Evolutionary conservation across 2,888 invertebrate genomes (phyloP).

Genomic region (Hydroisotoma schaefferi): DNA sequence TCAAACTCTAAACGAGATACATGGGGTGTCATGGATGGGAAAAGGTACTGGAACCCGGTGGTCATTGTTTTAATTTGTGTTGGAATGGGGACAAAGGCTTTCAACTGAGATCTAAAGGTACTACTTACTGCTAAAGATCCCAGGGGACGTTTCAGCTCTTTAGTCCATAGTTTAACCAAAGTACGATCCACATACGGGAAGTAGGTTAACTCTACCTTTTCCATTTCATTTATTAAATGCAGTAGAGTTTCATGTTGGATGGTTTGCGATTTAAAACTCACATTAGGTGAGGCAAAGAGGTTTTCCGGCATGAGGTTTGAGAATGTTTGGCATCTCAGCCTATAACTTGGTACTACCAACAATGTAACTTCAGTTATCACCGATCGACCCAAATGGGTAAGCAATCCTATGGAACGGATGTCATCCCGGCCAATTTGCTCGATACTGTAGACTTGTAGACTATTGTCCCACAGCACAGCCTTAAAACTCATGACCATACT

Average conservation of each 20-base stretch:
- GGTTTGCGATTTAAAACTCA: background rate
- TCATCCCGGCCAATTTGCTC: slow-evolving; percentile 3
- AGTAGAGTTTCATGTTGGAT: slow-evolving; percentile 1
- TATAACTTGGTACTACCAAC: background rate
- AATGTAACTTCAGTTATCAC: slow-evolving; percentile 7
- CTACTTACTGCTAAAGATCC: slow-evolving; percentile 1
- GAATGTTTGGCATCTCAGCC: slow-evolving; percentile 13
- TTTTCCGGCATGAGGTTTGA: slow-evolving; percentile 6
- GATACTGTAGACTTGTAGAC: background rate
- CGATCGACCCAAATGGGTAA: slow-evolving; percentile 5
- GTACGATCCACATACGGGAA: slow-evolving; percentile 6
- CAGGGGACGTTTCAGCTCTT: background rate
- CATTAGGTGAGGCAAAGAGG: slow-evolving; percentile 1
- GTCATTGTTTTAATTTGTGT: background rate
- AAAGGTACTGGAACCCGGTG: background rate
- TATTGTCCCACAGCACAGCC: background rate
- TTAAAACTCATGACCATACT: slow-evolving; percentile 12
- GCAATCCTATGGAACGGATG: slow-evolving; percentile 5
- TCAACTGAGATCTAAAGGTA: background rate
- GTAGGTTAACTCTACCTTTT: slow-evolving; percentile 2
- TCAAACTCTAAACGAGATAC: slow-evolving; percentile 5
- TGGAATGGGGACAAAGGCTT: background rate
- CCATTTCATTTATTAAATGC: background rate
- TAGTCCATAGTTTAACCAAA: slow-evolving; percentile 8
- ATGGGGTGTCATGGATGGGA: background rate